These are phyloP conservation scores for Chrysodeixis includens DNA, from an alignment of 2,888 invertebrate genomes.

Conservation along the genomic window DNA sequence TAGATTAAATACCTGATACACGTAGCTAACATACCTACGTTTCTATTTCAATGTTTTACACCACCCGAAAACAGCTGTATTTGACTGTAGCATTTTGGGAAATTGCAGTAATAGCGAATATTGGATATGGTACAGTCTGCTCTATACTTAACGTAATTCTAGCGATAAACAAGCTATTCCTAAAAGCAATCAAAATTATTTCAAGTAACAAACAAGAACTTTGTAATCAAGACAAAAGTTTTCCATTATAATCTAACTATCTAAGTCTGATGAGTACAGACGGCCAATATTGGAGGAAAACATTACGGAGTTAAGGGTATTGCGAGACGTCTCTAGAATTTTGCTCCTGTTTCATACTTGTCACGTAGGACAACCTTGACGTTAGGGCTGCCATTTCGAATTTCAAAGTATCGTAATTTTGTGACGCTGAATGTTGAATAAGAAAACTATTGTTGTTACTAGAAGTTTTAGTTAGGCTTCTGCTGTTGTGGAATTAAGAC, in stretches of 20 bases:
- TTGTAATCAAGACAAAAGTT: constrained; percentile 28
- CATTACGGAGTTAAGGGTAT: constrained; percentile 72
- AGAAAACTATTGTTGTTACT: constrained; percentile 59
- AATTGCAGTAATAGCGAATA: not conserved
- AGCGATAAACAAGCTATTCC: not conserved
- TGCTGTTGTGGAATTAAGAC: not conserved
- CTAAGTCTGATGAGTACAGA: constrained; percentile 60
- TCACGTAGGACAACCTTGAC: constrained; percentile 71
- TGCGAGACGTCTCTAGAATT: constrained; percentile 61
- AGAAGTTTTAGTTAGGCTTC: not conserved
- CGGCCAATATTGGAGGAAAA: constrained; percentile 73
- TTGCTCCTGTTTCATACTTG: constrained; percentile 66
- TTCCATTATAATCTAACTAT: constrained; percentile 31
- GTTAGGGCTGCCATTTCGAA: constrained; percentile 61
- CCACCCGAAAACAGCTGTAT: not conserved
- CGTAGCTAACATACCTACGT: too few relatives aligned
- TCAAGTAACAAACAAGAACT: not conserved
- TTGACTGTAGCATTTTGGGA: not conserved
- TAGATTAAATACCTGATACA: too few relatives aligned
- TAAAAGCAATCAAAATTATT: not conserved
- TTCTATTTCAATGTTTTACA: too few relatives aligned
- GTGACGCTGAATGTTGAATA: constrained; percentile 70
- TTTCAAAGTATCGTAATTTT: constrained; percentile 68
- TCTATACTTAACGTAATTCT: too few relatives aligned
- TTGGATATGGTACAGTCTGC: not conserved